phyloP scores from a whole-genome alignment of 2,113 vertebrate species.

The Campylorhamphus procurvoides region DNA sequence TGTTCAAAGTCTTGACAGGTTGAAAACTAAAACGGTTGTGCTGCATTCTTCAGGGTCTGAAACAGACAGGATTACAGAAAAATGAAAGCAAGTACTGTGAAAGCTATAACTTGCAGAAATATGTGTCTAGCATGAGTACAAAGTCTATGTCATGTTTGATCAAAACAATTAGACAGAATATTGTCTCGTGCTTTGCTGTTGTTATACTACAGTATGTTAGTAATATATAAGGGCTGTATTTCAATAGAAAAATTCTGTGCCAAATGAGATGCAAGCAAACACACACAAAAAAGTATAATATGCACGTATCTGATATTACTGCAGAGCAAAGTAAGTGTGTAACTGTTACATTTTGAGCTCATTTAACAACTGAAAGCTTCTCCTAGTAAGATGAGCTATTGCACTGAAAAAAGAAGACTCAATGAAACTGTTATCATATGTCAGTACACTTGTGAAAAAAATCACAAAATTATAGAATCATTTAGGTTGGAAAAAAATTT shows the following conservation, averaged over 20 bases:
- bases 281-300: not conserved
- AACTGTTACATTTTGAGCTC: not conserved
- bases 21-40: slow-evolving; percentile 57
- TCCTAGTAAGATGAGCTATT: not conserved
- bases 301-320: not conserved
- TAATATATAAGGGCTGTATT: not conserved
- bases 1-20: slow-evolving; percentile 57
- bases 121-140: not conserved
- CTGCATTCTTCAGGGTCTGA: slow-evolving; percentile 55
- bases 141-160: slow-evolving; percentile 45
- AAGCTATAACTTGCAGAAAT: slow-evolving; percentile 48
- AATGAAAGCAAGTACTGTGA: slow-evolving; percentile 43
- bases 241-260: not conserved
- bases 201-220: slow-evolving; percentile 39
- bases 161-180: slow-evolving; percentile 51
- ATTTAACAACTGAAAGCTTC: not conserved
- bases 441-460: not conserved
- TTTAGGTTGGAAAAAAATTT: not conserved
- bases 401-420: not conserved
- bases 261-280: not conserved
- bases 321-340: not conserved
- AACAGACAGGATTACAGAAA: slow-evolving; percentile 60
- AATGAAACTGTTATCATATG: not conserved
- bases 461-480: not conserved
- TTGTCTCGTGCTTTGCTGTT: slow-evolving; percentile 3